phyloP scores from a whole-genome alignment of 2,888 invertebrate genomes.

The Coelinius sp. region DNA sequence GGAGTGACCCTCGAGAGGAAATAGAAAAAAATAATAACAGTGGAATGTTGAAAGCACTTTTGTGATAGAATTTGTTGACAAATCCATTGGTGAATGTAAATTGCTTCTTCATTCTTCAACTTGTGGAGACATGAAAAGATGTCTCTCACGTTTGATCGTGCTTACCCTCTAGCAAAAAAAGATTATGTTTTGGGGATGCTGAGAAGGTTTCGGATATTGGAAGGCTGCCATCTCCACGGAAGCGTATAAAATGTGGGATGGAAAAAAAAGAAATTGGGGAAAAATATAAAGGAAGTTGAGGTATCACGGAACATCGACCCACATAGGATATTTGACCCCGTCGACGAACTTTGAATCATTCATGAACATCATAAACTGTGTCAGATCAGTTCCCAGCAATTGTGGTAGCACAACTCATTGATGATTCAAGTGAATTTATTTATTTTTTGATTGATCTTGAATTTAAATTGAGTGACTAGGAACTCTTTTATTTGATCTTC shows the following conservation, averaged over 20 bases:
- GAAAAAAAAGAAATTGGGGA: neutral
- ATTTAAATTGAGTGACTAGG: neutral
- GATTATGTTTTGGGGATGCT: slow-evolving; percentile 13
- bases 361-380: slow-evolving; percentile 19
- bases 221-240: neutral
- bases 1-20: slow-evolving; percentile 6
- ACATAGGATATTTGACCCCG: neutral
- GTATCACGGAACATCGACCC: neutral
- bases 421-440: neutral
- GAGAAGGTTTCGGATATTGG: slow-evolving; percentile 11
- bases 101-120: neutral
- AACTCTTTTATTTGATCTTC: neutral
- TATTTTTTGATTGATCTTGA: neutral
- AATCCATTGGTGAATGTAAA: slow-evolving; percentile 6
- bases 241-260: neutral
- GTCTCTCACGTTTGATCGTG: slow-evolving; percentile 14
- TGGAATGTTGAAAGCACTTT: slow-evolving; percentile 6
- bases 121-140: neutral
- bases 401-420: neutral
- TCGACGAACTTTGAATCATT: slow-evolving; percentile 19
- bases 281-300: slow-evolving; percentile 2
- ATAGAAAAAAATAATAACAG: neutral
- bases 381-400: neutral
- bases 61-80: neutral
- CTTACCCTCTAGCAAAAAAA: slow-evolving; percentile 1